Evolutionary conservation across 1,140 invertebrate species (phyloP), one percentile per base, ranked within the genome.

Genomic region (Halictus rubicundus): DNA sequence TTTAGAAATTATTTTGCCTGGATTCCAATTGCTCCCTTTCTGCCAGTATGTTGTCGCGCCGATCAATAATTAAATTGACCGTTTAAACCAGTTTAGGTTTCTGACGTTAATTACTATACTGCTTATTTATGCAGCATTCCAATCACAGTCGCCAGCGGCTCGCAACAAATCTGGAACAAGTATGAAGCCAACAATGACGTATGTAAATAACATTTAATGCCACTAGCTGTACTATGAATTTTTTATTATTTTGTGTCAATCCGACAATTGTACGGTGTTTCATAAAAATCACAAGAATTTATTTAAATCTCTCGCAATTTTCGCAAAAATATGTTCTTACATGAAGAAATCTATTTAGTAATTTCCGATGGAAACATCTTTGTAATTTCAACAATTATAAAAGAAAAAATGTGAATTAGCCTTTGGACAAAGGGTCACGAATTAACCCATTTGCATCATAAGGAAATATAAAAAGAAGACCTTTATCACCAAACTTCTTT

Each of bases 51-150:
- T 42, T 32, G 10, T 19, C n/a, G 39, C 25, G 23, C 37, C 21
- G 46, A 37, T 68, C 64, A 8, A 54, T 76, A 76, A 76, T 76
- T 46, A 46, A 68, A 68, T 76, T 68, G 39, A n/a, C 64, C 74
- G 21, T 46, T 60, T 68, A 46, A 76, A 60, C 16, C 37, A 32
- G 59, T 21, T 59, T 46, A 46, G 21, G 59, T 60, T 59, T n/a
- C 39, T n/a, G 59, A 59, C 64, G 25, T 59, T 68, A 32, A 76
- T 59, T 46, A 68, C 32, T 68, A 46, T 16, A 9, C 37, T 60
- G 64, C n/a, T 68, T 76, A 68, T 60, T 42, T 23, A 46, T 27
- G 16, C 6, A 14, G 37, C 23, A 23, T 19, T 12, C 7, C 12
- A 76, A 46, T 42, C 42, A 46, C 21, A 57, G 6, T 6, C 5